Evolutionary conservation across 2,888 invertebrate genomes (phyloP).

Genomic region (Thumatha senex): DNA sequence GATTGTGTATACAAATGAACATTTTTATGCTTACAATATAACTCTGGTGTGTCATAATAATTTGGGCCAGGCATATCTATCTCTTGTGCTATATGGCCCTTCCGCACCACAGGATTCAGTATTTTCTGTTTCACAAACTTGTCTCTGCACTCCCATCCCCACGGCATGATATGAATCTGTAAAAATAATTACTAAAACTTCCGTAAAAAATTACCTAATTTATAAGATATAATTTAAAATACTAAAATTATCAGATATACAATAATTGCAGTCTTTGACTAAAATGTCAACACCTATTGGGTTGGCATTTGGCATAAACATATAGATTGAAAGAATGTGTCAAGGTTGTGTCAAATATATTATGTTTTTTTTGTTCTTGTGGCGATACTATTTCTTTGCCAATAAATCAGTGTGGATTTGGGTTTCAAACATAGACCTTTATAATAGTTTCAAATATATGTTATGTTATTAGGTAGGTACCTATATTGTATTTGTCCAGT

Average conservation of each 20-base stretch:
- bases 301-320: too few species aligned
- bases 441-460: too few species aligned
- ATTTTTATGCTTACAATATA: constrained; percentile 50
- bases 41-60: constrained; percentile 54
- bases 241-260: too few species aligned
- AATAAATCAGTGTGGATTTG: too few species aligned
- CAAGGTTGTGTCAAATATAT: constrained; percentile 14
- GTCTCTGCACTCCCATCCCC: constrained; percentile 64
- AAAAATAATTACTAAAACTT: background rate
- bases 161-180: constrained; percentile 50
- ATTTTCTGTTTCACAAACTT: constrained; percentile 62
- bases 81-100: constrained; percentile 28
- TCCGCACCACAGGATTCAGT: constrained; percentile 49
- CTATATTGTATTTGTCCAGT: constrained; percentile 17
- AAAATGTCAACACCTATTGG: too few species aligned
- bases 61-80: constrained; percentile 50
- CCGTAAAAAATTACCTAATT: background rate
- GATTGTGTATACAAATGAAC: too few species aligned
- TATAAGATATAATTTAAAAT: background rate
- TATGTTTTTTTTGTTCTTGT: too few species aligned
- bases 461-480: too few species aligned
- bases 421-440: too few species aligned
- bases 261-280: too few species aligned
- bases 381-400: too few species aligned
- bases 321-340: too few species aligned